Conservation (phyloP, 2,888 invertebrate genomes). For the Parasteatoda lunata region DNA sequence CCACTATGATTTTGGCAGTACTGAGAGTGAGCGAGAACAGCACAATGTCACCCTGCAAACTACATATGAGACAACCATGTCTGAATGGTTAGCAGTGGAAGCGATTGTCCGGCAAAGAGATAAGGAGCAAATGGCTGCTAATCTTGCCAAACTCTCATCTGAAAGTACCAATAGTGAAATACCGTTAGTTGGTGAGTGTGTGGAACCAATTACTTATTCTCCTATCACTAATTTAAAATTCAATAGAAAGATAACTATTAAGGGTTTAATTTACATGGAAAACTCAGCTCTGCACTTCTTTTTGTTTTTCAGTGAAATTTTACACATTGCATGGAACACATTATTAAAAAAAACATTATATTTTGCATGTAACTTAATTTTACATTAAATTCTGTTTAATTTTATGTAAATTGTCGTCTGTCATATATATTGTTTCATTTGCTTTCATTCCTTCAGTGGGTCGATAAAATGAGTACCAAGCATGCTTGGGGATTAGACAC, state of each 20-base stretch:
- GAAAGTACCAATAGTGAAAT: slow-evolving; percentile 77
- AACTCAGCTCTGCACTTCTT: no score
- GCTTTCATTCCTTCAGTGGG: no score
- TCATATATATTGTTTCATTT: no score
- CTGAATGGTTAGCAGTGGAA: slow-evolving; percentile 95
- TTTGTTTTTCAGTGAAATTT: no score
- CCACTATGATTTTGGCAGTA: slow-evolving; percentile 87
- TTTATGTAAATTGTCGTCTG: no score
- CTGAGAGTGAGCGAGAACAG: slow-evolving; percentile 80
- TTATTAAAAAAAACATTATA: no score
- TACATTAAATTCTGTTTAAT: no score
- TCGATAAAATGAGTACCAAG: no score
- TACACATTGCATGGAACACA: no score
- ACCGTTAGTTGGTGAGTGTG: slow-evolving; percentile 73
- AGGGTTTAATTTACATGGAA: no score
- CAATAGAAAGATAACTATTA: not conserved
- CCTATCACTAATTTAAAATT: not conserved
- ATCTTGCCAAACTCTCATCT: slow-evolving; percentile 87
- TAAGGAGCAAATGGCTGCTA: slow-evolving; percentile 83
- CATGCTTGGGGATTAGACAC: no score
- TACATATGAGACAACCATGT: slow-evolving; percentile 91
- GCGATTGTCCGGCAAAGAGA: slow-evolving; percentile 81
- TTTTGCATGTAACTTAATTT: no score
- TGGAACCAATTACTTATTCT: not conserved
- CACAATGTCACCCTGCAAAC: slow-evolving; percentile 82